Evolutionary conservation across 2,888 invertebrate genomes (phyloP).

Genomic region (Brachypalpus laphriformis): DNA sequence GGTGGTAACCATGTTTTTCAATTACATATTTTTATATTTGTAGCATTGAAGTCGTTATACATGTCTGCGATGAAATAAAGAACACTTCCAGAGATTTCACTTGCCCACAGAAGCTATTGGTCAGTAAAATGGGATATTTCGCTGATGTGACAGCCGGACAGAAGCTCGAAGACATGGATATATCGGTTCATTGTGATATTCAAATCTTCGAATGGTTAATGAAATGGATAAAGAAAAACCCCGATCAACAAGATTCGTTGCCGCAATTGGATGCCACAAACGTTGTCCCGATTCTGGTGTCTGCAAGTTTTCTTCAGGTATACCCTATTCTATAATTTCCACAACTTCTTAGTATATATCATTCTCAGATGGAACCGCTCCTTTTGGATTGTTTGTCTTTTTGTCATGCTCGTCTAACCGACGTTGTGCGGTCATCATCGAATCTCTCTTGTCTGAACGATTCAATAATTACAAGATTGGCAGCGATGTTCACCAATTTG

Average conservation of each 20-base stretch:
- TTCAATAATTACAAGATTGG: conserved; percentile 88
- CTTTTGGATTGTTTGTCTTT: conserved; percentile 93
- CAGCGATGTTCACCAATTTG: conserved; percentile 93
- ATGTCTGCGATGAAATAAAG: conserved; percentile 97
- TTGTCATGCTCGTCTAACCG: conserved; percentile 93
- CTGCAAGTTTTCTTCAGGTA: conserved; percentile 94
- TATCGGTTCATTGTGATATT: conserved; percentile 98
- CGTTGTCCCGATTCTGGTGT: conserved; percentile 95
- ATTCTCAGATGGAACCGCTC: conserved; percentile 92
- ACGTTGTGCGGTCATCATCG: conserved; percentile 92
- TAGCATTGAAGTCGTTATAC: conserved; percentile 94
- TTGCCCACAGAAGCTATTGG: conserved; percentile 92
- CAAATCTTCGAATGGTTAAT: conserved; percentile 98
- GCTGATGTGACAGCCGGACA: conserved; percentile 93
- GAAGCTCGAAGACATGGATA: conserved; percentile 94
- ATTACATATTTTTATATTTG: conserved; percentile 81
- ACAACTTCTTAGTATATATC: neutral
- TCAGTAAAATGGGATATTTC: conserved; percentile 97
- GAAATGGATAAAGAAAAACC: conserved; percentile 95
- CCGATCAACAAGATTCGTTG: conserved; percentile 79
- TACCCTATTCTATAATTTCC: neutral
- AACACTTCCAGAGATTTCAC: conserved; percentile 94
- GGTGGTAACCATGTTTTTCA: too few species aligned
- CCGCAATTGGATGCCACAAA: conserved; percentile 91
- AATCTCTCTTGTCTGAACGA: conserved; percentile 95